Conservation (phyloP, 1,140 invertebrate genomes). For the Philotrypesis tridentata region DNA sequence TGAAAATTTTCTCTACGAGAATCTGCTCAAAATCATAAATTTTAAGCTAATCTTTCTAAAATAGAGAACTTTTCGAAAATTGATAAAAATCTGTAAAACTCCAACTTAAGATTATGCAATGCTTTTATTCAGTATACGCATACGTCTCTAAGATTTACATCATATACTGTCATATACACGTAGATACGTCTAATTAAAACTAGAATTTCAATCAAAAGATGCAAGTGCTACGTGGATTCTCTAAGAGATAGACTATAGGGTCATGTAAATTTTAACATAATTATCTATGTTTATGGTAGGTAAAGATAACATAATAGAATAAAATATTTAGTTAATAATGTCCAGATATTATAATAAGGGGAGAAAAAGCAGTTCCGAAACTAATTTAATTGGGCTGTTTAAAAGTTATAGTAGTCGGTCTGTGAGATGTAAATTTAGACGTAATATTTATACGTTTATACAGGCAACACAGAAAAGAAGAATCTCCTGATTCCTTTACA, state of each 20-base stretch:
- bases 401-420: neutral
- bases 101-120: too few species aligned
- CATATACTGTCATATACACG: neutral
- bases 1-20: too few species aligned
- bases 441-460: neutral
- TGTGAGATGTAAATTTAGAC: neutral
- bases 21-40: too few species aligned
- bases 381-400: neutral
- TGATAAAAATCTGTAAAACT: too few species aligned
- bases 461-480: slow-evolving; percentile 17
- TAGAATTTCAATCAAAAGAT: neutral
- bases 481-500: slow-evolving; percentile 17
- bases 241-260: neutral
- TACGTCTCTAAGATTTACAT: slow-evolving; percentile 13
- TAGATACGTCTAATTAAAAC: slow-evolving; percentile 1
- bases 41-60: too few species aligned
- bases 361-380: slow-evolving; percentile 4
- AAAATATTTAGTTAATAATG: neutral
- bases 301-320: too few species aligned
- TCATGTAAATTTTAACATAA: neutral
- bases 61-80: too few species aligned
- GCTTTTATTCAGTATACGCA: neutral
- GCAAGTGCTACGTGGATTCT: slow-evolving; percentile 11
- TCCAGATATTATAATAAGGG: neutral
- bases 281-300: slow-evolving; percentile 17